Base-by-base conservation (phyloP, 2,797 vertebrate species). In the Poeciliopsis paucimaculata region DNA sequence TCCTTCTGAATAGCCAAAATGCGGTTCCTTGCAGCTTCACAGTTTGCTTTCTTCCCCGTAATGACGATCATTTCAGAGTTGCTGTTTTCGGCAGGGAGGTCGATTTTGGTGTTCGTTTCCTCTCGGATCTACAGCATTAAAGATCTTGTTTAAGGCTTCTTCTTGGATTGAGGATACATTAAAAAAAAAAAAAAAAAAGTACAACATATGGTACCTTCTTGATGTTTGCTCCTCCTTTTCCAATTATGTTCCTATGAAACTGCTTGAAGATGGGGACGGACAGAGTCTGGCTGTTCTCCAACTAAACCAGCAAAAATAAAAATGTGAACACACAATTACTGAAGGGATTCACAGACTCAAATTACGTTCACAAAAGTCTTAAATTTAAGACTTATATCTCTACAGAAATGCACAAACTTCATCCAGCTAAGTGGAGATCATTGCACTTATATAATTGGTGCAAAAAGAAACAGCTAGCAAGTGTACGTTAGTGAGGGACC, bases 241-340 rank as follows among this genome's bases (percentile, higher is more conserved):
- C 98, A 94, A 99, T 99, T 77, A 99, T 99, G 93, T 99, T 99
- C 94, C 99, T 99, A 92, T 99, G 98, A 90, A 99, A 99, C 88
- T 99, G 98, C 91, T 99, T 99, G 94, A 99, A 99, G 95, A 99
- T 99, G 12, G 98, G 98, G 64, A 99, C 98, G 26, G 98, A 98
- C 91, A 99, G 97, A 5, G 97, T 97, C 82, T 94, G 97, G 91
- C 98, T 98, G 87, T 99, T 99, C 92, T 99, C 98, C 95, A 98
- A 96, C 98, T 96, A 80, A 76, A 0, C 20, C 23, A 45, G 18
- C 26, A 18, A 23, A 57, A 64, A 16, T 1, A 5, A 26, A 9
- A 43, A 41, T 20, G 23, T 43, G 23, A 70, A 70, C 23, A 1
- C 64, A 5, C 6, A 3, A 7, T 9, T 51, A 51, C 49, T 23